Evolutionary conservation across 2,797 vertebrate genomes (phyloP).

Genomic region (Cuniculus paca): DNA sequence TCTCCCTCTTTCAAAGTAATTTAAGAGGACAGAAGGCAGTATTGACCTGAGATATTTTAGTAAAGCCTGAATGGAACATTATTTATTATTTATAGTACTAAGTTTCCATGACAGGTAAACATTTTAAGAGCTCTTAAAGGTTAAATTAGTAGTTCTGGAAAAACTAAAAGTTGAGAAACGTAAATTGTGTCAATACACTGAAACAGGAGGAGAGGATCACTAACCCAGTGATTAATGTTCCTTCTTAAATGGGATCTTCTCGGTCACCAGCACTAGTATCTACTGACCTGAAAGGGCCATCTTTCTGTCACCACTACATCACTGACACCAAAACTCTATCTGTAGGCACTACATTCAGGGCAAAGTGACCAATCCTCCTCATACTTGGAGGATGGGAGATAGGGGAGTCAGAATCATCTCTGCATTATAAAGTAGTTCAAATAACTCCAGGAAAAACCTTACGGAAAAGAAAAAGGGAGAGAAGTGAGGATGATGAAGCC

Average conservation of each 20-base stretch:
- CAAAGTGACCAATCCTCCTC: background rate
- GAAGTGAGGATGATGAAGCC: background rate
- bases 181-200: background rate
- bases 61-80: background rate
- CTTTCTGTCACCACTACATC: background rate
- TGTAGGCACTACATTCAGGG: background rate
- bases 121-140: background rate
- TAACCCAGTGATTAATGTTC: background rate
- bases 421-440: background rate
- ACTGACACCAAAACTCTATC: background rate
- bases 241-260: background rate
- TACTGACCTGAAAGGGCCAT: background rate
- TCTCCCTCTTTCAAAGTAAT: background rate
- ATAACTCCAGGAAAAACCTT: background rate
- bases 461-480: background rate
- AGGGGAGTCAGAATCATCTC: background rate
- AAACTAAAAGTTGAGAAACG: background rate
- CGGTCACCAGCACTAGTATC: background rate
- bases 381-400: too few species aligned
- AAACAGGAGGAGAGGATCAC: background rate
- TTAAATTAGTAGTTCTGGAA: background rate
- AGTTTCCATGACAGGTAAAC: background rate
- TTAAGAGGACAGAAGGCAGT: constrained; percentile 2
- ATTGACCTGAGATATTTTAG: background rate
- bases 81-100: background rate